Percentiles rank a stretch among this genome's conserved stretches.
Evolutionary conservation across 2,113 vertebrate genomes (phyloP).

Genomic region (Eublepharis macularius): DNA sequence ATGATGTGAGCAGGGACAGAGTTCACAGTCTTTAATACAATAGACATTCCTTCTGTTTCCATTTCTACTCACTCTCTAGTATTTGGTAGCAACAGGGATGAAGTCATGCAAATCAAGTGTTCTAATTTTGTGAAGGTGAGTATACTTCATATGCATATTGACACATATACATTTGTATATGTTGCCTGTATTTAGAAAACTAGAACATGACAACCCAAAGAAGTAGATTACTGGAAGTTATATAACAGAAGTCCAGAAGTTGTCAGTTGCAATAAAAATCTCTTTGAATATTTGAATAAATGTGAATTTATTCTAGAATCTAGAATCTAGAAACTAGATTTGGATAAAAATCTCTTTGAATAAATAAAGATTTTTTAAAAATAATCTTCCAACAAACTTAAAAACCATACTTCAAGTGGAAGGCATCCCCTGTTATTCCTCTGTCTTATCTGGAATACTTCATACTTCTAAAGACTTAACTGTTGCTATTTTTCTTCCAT

Average conservation of each 20-base stretch:
- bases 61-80: neutral
- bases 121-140: slow-evolving; percentile 11
- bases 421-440: too few species aligned
- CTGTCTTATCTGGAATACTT: too few species aligned
- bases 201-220: neutral
- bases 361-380: neutral
- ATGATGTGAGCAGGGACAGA: too few species aligned
- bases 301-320: too few species aligned
- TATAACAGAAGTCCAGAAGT: neutral
- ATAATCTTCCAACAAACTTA: too few species aligned
- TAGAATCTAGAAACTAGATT: too few species aligned
- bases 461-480: too few species aligned
- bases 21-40: neutral
- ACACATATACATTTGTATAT: neutral
- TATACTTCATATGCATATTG: neutral
- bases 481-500: too few species aligned
- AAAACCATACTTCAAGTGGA: too few species aligned
- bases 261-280: neutral
- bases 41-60: neutral
- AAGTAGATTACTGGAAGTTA: neutral
- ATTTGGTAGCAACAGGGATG: neutral
- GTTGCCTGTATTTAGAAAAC: slow-evolving; percentile 1
- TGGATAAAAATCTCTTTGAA: neutral
- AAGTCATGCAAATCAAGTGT: neutral
- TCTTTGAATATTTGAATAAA: neutral